A percentile compares a stretch with the other conserved stretches of the same genome.
Evolutionary conservation across 2,113 vertebrate species (phyloP).

Genomic region (Phaethornis superciliosus): DNA sequence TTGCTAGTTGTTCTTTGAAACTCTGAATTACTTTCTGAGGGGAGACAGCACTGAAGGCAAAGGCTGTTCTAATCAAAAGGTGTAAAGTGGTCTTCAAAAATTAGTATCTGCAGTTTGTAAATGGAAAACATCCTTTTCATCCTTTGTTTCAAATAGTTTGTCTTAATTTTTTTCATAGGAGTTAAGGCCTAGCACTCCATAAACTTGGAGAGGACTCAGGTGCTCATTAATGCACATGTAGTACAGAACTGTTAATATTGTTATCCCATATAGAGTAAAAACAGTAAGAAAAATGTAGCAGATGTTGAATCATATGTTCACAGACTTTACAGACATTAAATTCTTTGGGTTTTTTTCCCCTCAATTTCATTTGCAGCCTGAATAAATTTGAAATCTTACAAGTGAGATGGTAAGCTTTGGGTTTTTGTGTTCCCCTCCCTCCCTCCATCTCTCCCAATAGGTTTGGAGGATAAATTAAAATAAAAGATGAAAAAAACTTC

Average conservation of each 20-base stretch:
- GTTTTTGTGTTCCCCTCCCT: background rate
- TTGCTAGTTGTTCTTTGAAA: background rate
- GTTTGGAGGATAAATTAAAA: background rate
- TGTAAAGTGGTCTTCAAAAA: background rate
- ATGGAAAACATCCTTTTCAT: background rate
- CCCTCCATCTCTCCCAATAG: background rate
- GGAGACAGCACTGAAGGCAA: background rate
- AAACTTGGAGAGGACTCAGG: background rate
- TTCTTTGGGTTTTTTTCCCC: background rate
- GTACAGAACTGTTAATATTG: background rate
- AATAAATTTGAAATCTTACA: background rate
- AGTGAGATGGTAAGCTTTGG: background rate
- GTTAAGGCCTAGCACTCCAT: background rate
- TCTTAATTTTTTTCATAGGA: background rate
- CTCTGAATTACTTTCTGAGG: background rate
- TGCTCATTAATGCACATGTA: background rate
- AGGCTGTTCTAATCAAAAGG: background rate
- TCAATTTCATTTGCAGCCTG: background rate
- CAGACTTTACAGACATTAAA: background rate
- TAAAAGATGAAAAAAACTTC: background rate
- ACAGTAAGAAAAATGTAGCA: background rate
- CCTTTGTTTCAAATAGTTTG: background rate
- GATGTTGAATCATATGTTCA: background rate
- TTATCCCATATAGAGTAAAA: background rate
- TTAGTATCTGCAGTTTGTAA: background rate